These are phyloP conservation scores for Vireo griseus DNA, from an alignment of 2,797 vertebrate genomes.

Conservation along the genomic window DNA sequence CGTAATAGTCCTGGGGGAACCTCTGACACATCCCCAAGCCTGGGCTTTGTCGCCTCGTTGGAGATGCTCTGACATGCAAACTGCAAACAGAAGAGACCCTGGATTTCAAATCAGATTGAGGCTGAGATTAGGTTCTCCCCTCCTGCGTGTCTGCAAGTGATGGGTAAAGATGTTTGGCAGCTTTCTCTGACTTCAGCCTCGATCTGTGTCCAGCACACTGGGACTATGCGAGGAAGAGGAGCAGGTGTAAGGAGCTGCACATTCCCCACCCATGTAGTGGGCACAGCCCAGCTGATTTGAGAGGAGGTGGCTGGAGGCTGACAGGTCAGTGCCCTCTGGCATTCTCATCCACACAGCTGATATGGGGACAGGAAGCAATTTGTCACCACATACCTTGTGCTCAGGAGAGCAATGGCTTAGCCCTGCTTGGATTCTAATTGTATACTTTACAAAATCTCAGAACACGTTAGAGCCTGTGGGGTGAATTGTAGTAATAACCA, in stretches of 20 bases:
- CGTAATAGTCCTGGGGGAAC: not conserved
- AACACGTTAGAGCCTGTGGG: not conserved
- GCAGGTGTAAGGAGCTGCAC: not conserved
- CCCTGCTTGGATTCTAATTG: not conserved
- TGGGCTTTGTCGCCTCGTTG: not conserved
- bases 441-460: slow-evolving; percentile 13
- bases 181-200: not conserved
- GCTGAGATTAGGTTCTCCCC: not conserved
- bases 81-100: not conserved
- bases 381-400: not conserved
- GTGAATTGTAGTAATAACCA: slow-evolving; percentile 7
- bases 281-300: not conserved
- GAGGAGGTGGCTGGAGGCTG: not conserved
- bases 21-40: not conserved
- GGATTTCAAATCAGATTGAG: not conserved
- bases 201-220: accelerated
- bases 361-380: not conserved
- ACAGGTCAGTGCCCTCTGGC: not conserved
- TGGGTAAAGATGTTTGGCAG: not conserved
- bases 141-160: not conserved
- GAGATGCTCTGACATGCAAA: not conserved
- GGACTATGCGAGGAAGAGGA: not conserved
- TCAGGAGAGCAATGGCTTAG: not conserved
- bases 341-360: not conserved
- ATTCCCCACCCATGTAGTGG: accelerated